Evolutionary conservation across 2,113 vertebrate genomes (phyloP), one percentile per base, ranked within the genome.

Genomic region (Candoia aspera): DNA sequence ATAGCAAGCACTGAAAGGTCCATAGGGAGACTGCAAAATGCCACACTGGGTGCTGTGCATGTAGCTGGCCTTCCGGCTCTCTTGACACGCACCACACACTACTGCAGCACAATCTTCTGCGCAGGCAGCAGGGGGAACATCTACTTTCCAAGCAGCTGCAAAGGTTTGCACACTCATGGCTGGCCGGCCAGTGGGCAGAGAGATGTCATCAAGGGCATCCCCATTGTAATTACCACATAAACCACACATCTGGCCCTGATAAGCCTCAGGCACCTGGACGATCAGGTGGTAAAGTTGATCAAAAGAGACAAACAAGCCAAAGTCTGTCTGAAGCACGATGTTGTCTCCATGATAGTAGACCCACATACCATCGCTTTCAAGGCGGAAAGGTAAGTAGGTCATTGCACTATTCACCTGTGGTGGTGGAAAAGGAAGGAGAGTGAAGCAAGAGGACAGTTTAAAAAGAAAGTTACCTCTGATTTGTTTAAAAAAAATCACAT

Each of bases 221-320:
- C 96, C 96, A 37, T 98, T 97, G 88, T 97, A 98, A 95, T 98
- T 97, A 59, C 97, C 97, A 49, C 97, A 98, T 53, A 98, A 95
- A 49, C 97, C 97, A 3, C 60, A 93, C 0, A 95, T 91, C 87
- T 95, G 96, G 33, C 92, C 90, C 4, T 92, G 92, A 88, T 95
- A 97, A 87, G 93, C 94, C 23, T 92, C 96, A 0, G 95, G 92
- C 37, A 97, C 73, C 0, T 91, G 93, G 84, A 97, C 92, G 8
- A 84, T 91, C 26, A 97, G 73, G 21, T 94, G 89, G 62, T 95
- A 79, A 5, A 86, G 29, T 93, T 93, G 95, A 58, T 96, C 94
- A 68, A 96, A 97, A 1, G 79, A 90, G 46, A 97, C 88, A 29
- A 92, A 85, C 49, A 95, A 84, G n/a, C 97, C 96, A 73, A 96